Base-by-base conservation (phyloP, 2,113 vertebrate genomes). In the Eidolon helvum region DNA sequence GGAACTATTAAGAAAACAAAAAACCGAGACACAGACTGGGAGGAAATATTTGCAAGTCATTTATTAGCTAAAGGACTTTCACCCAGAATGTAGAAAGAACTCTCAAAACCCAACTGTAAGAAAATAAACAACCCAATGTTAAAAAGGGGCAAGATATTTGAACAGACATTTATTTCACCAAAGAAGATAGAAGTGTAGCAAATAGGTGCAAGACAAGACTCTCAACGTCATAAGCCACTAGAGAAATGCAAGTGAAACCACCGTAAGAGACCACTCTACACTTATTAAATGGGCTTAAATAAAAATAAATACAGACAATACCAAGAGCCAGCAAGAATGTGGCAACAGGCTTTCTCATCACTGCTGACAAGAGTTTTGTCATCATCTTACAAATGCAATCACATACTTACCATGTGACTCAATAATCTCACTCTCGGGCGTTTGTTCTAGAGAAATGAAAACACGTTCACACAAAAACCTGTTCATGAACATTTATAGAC, bases 71-170 rank as follows among this genome's bases (percentile, higher is more conserved):
- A 78, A 86, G 11, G 48, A 35, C 15, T 87, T 82, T 79, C 12
- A 68, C 35, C 14, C 35, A 69, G 38, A 90, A 38, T 63, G 43
- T 9, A 43, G 21, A 79, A 88, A 63, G 66, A 50, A 48, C 16
- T n/a, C 40, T 74, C 48, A 33, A 74, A 92, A 75, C 45, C 77
- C 48, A 93, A 48, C 4, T 14, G 9, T 22, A 87, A 68, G 57
- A 78, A 82, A 90, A 97, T 30, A 53, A 87, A 97, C 22, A 53
- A 82, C 50, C 35, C 55, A 7, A 15, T 66, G 84, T 87, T 63
- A 7, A n/a, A 95, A 93, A 38, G 30, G 6, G 5, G 4, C 7
- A 38, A 63, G 63, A 35, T 45, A 87, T 48, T 30, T 16, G 16
- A 94, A 40, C 2, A 40, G 21, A 71, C 3, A 30, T 9, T 57